Percentiles rank a stretch among this genome's conserved stretches.
Conservation (phyloP, 2,797 vertebrate genomes). For the Betta splendens region DNA sequence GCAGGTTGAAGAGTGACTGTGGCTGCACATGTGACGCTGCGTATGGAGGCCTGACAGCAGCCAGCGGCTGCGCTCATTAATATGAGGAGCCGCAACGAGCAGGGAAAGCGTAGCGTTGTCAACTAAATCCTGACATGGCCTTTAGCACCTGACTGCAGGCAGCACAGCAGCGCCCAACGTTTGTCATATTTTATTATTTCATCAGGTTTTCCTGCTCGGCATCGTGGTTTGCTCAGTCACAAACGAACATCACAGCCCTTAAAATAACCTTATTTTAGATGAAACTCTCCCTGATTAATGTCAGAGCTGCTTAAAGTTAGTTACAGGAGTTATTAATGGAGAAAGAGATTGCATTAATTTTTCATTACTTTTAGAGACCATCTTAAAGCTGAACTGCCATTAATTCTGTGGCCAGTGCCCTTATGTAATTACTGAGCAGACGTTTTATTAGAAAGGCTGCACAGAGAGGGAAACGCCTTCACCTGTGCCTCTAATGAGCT, state of each 20-base stretch:
- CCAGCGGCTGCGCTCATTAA: conserved; percentile 68
- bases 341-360: conserved; percentile 11
- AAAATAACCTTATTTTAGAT: conserved; percentile 32
- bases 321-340: conserved; percentile 21
- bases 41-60: conserved; percentile 65
- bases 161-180: conserved; percentile 44
- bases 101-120: conserved; percentile 50
- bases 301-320: conserved; percentile 19
- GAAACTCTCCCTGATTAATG: conserved; percentile 22
- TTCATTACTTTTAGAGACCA: conserved; percentile 18
- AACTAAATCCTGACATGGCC: conserved; percentile 58
- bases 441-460: too few relatives aligned
- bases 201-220: conserved; percentile 45
- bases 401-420: neutral
- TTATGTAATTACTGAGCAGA: too few relatives aligned
- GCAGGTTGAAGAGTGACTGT: conserved; percentile 83
- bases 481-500: too few relatives aligned
- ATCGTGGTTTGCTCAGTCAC: conserved; percentile 16
- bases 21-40: conserved; percentile 66
- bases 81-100: conserved; percentile 27
- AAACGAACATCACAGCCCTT: neutral
- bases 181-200: conserved; percentile 55
- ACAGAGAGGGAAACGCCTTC: too few relatives aligned
- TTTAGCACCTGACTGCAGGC: conserved; percentile 57
- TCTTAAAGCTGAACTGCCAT: conserved; percentile 6